Conservation (phyloP, 2,113 vertebrate species). For the Parus major region DNA sequence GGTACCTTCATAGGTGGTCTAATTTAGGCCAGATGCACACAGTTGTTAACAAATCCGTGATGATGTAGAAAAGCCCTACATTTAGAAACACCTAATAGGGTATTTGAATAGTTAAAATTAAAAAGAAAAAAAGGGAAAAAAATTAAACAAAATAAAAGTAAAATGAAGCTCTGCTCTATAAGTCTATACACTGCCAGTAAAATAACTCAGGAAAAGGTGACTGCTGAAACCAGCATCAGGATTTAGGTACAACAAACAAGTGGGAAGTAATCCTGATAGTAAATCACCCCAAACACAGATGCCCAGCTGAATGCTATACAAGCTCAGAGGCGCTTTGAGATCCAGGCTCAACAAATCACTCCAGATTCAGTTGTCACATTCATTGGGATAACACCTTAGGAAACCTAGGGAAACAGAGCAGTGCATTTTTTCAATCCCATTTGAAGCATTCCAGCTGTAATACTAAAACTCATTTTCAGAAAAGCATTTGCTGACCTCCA, state of each 20-base stretch:
- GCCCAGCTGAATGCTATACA: not conserved
- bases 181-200: not conserved
- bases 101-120: slow-evolving; percentile 1
- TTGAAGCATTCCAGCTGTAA: not conserved
- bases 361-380: not conserved
- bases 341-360: not conserved
- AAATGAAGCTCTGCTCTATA: not conserved
- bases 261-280: not conserved
- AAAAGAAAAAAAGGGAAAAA: not conserved
- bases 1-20: slow-evolving; percentile 68
- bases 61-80: slow-evolving; percentile 44
- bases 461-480: not conserved
- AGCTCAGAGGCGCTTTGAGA: not conserved
- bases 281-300: not conserved
- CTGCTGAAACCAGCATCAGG: not conserved
- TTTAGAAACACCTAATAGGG: slow-evolving; percentile 39
- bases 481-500: not conserved
- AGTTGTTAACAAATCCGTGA: slow-evolving; percentile 33
- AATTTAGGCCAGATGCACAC: slow-evolving; percentile 61
- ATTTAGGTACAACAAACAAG: not conserved
- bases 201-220: not conserved
- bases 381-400: not conserved
- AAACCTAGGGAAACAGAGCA: not conserved
- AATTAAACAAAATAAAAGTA: not conserved
- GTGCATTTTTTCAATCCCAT: not conserved